Base-by-base conservation (phyloP, 2,888 invertebrate genomes). In the Sesamia inferens region DNA sequence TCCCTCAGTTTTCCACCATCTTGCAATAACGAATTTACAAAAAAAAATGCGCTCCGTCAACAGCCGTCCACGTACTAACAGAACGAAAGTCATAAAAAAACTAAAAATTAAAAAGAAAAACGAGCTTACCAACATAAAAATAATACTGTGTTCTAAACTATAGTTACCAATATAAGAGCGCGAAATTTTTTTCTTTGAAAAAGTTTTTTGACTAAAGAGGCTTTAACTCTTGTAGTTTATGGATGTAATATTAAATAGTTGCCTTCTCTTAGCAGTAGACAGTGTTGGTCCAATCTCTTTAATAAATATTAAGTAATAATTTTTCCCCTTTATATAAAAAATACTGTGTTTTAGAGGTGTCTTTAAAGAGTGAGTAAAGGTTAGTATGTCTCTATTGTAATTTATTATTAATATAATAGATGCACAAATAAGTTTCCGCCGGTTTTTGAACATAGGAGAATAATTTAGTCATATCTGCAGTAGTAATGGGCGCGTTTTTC, bases 211-310 rank as follows among this genome's bases (percentile, higher is more conserved):
- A 84, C 82, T 80, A 87, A 87, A 75, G 83, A 91, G 88, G 91
- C 89, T 91, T 90, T 90, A 90, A 90, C 83, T 84, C 87, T 70
- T 70, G 76, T 84, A 84, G 88, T 88, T 85, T 86, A 86, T 86
- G 87, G 79, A 84, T 84, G 84, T 83, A 78, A 83, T 86, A 88
- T 89, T 88, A 89, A 88, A 92, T 94, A 94, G 93, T 92, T 95
- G 95, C 95, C 95, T 95, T 95, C 93, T 93, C 90, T 91, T 93
- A 89, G 92, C 92, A 91, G 93, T 87, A 83, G 89, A 69, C 87
- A 88, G 92, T 92, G 86, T 92, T 91, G 95, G 95, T 95, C 95
- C 95, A 95, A 95, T 90, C 83, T 87, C 88, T 87, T 87, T 88
- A 88, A 87, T 85, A 90, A 87, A 70, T 81, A 74, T 68, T 74